Conservation (phyloP, 92 coral and sea anemone genomes). For the Anthopleura xanthogrammica region DNA sequence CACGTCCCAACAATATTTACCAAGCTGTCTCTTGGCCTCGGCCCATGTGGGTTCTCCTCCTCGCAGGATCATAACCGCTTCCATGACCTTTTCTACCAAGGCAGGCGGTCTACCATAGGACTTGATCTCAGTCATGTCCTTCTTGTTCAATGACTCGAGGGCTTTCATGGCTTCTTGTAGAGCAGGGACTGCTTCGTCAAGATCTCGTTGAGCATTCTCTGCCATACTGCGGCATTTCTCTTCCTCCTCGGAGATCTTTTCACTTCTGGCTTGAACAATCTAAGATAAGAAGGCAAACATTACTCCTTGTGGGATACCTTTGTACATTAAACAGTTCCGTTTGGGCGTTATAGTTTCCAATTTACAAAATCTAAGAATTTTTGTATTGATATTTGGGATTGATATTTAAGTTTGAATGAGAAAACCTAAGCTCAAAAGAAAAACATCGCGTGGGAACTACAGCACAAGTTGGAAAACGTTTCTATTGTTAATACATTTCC, state of each 20-base stretch:
- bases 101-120: constrained; percentile 99
- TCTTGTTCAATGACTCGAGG: constrained; percentile 92
- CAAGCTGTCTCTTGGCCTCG: constrained; percentile 97
- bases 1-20: constrained; percentile 28
- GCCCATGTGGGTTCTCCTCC: constrained; percentile 99
- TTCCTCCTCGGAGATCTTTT: constrained; percentile 95
- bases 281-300: constrained; percentile 4
- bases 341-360: too few species aligned
- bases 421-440: too few species aligned
- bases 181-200: constrained; percentile 97
- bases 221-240: constrained; percentile 98
- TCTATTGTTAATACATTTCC: too few species aligned
- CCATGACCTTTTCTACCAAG: constrained; percentile 97
- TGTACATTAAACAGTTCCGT: too few species aligned
- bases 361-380: too few species aligned
- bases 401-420: too few species aligned
- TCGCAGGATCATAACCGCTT: constrained; percentile 98
- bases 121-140: constrained; percentile 99
- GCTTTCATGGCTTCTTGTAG: constrained; percentile 98
- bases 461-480: too few species aligned
- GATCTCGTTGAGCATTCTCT: constrained; percentile 94
- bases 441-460: too few species aligned
- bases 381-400: too few species aligned
- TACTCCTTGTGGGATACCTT: not conserved
- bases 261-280: constrained; percentile 98